Percentiles rank a stretch among this genome's conserved stretches.
phyloP scores from a whole-genome alignment of 2,797 vertebrate genomes.

The Peromyscus nudipes region DNA sequence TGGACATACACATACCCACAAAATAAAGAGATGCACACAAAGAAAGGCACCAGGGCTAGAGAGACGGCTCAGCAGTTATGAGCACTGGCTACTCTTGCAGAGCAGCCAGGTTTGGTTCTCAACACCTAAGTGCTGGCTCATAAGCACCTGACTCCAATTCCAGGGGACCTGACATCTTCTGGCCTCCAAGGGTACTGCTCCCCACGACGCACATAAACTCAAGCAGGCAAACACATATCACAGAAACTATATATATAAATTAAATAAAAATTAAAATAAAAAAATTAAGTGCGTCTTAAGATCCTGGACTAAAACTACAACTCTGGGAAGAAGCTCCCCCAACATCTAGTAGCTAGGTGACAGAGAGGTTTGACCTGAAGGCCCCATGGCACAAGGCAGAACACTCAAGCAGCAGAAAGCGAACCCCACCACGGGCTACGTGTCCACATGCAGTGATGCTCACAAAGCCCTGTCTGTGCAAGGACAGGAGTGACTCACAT shows the following conservation, averaged over 20 bases:
- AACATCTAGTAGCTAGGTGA: too few relatives aligned
- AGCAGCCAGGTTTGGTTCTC: background rate
- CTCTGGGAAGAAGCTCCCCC: background rate
- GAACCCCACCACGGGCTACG: background rate
- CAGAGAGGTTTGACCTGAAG: background rate
- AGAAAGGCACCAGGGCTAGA: background rate
- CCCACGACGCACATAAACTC: background rate
- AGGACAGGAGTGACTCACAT: conserved; percentile 91
- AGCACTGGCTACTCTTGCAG: background rate
- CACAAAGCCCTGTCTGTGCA: background rate
- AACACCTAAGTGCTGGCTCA: background rate
- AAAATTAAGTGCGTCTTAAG: background rate
- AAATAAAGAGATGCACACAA: background rate
- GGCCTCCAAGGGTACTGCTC: background rate
- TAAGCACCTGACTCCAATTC: background rate
- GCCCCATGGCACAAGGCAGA: background rate
- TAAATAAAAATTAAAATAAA: background rate
- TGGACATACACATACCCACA: background rate
- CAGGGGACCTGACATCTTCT: background rate
- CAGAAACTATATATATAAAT: background rate
- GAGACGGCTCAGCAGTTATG: background rate
- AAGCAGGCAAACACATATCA: background rate
- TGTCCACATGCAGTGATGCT: background rate
- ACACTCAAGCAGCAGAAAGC: background rate
- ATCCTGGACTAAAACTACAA: background rate